phyloP scores from a whole-genome alignment of 1,140 invertebrate species.

The Coenobita brevimanus region DNA sequence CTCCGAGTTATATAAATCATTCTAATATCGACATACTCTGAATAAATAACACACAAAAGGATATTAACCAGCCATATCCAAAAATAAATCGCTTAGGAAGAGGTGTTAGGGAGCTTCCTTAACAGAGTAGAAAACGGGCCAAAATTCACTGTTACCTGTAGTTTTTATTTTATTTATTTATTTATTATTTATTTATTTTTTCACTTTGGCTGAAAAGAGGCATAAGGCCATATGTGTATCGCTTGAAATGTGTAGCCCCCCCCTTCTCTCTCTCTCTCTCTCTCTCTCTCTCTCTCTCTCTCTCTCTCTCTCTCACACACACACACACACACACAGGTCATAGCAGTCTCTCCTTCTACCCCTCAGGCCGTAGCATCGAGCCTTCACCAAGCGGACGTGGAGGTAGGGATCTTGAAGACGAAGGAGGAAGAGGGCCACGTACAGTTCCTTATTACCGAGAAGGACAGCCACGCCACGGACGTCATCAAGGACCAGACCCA shows the following conservation, averaged over 20 bases:
- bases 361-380: constrained; percentile 90
- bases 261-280: not conserved
- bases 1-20: no score
- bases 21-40: no score
- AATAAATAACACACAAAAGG: no score
- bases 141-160: no score
- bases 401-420: constrained; percentile 89
- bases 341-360: not conserved
- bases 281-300: not conserved
- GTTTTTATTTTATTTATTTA: no score
- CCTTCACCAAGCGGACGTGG: constrained; percentile 91
- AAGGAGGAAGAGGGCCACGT: constrained; percentile 92
- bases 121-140: no score
- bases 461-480: constrained; percentile 73
- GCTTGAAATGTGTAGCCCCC: not conserved
- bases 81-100: no score
- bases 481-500: constrained; percentile 41
- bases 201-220: not conserved
- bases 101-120: no score
- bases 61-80: no score
- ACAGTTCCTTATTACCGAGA: constrained; percentile 94
- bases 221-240: not conserved
- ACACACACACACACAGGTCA: no score
- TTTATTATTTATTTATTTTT: not conserved
- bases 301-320: constrained; percentile 3